Percentiles rank a stretch among this genome's conserved stretches.
Conservation (phyloP, 2,797 vertebrate species). For the Sebastes taczanowskii region DNA sequence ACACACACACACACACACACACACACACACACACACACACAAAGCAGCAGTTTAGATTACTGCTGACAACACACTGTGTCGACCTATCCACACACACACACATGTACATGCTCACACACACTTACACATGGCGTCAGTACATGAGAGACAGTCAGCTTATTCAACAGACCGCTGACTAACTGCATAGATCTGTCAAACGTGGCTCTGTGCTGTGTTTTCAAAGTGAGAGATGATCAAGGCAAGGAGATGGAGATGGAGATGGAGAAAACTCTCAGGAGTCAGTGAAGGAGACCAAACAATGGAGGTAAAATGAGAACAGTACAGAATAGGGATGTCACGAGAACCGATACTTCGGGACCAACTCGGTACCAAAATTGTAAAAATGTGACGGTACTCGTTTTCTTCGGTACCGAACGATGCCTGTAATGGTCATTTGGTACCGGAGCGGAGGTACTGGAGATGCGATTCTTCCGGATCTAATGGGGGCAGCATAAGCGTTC, state of each 20-base stretch:
- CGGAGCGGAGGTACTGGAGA: too few relatives aligned
- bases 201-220: not conserved
- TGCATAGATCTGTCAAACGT: slow-evolving; percentile 8
- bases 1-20: not conserved
- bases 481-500: fast-evolving
- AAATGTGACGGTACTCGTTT: too few relatives aligned
- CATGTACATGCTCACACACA: not conserved
- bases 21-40: slow-evolving; percentile 37
- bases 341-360: too few relatives aligned
- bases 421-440: too few relatives aligned
- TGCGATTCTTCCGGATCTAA: too few relatives aligned
- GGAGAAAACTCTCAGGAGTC: not conserved
- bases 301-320: not conserved
- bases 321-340: too few relatives aligned
- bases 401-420: too few relatives aligned
- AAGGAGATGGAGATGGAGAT: slow-evolving; percentile 2
- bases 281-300: not conserved
- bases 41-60: slow-evolving; percentile 62
- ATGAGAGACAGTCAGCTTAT: slow-evolving; percentile 29
- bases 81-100: slow-evolving; percentile 5
- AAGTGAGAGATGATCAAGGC: not conserved
- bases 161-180: slow-evolving; percentile 9
- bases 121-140: not conserved
- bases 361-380: too few relatives aligned
- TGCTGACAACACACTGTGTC: slow-evolving; percentile 64